Evolutionary conservation across 1,140 invertebrate species (phyloP), one percentile per base, ranked within the genome.

Genomic region (Drosophila sucinea): DNA sequence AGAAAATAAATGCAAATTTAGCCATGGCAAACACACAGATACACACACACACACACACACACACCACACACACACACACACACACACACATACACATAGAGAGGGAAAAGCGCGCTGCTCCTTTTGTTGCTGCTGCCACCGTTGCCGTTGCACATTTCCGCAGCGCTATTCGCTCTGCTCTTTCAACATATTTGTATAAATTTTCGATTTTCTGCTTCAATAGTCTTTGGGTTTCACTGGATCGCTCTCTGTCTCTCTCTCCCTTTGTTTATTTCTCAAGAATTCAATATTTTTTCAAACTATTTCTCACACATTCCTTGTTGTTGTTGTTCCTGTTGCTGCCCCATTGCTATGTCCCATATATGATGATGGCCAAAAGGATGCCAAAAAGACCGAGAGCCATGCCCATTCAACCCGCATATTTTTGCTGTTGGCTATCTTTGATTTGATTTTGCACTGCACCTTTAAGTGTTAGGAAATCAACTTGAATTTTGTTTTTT

Each of bases 141-240:
- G 67, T 57, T 85, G 81, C 83, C 79, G 67, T 57, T 85, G 81
- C 83, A 81, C 82, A 87, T 87, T 86, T 86, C 69, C 79, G 67
- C 66, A 67, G 64, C 75, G 66, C 75, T 58, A 71, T 55, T 25
- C 51, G 10, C 58, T 38, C 58, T 58, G 61, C 82, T 73, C 67
- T 76, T 83, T 86, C 70, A 82, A 87, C 79, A 82, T 86, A 87
- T 86, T 86, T 86, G 83, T 86, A 86, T 86, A 83, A 87, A 86
- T 86, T 87, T 86, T 86, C 83, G 83, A 86, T 86, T 86, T 86
- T 86, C 83, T 82, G 83, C 83, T 86, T 82, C 83, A 86, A 77
- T 81, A 86, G 79, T 70, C 77, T 70, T 51, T 71, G 65, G 73
- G 63, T 41, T 58, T 51, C 61, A 64, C 56, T 62, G 54, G 38